A percentile compares a stretch with the other conserved stretches of the same genome.
These are phyloP conservation scores for Semnopithecus entellus DNA, from an alignment of 2,113 vertebrate genomes.

Conservation along the genomic window DNA sequence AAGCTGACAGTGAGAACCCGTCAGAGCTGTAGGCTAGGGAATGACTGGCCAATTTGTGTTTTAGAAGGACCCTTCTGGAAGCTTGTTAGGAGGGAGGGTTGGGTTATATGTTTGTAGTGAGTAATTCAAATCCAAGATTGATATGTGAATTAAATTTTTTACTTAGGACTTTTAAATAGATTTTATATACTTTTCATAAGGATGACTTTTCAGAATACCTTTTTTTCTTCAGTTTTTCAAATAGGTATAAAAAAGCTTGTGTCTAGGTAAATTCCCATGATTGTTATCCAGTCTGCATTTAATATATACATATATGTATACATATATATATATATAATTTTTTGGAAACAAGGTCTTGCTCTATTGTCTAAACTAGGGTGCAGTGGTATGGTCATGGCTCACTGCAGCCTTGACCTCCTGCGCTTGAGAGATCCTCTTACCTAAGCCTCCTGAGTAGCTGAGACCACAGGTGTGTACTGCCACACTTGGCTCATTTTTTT, in stretches of 20 bases:
- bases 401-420: no score
- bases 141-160: not conserved
- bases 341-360: not conserved
- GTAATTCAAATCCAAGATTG: not conserved
- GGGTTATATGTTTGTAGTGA: not conserved
- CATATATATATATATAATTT: no score
- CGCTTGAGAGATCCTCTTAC: no score
- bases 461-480: no score
- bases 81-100: not conserved
- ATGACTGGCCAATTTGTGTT: not conserved
- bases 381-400: no score
- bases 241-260: not conserved
- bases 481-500: no score
- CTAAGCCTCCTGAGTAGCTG: no score
- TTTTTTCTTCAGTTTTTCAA: slow-evolving; percentile 1
- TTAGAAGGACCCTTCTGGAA: not conserved
- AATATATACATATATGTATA: not conserved
- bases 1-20: no score
- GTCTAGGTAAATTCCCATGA: not conserved
- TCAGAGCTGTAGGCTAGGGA: not conserved
- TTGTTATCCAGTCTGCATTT: not conserved
- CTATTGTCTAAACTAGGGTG: no score
- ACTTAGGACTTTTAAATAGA: not conserved
- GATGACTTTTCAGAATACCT: not conserved
- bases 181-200: not conserved